Conservation (phyloP, 2,888 invertebrate species). For the Sylvicola fuscatus region DNA sequence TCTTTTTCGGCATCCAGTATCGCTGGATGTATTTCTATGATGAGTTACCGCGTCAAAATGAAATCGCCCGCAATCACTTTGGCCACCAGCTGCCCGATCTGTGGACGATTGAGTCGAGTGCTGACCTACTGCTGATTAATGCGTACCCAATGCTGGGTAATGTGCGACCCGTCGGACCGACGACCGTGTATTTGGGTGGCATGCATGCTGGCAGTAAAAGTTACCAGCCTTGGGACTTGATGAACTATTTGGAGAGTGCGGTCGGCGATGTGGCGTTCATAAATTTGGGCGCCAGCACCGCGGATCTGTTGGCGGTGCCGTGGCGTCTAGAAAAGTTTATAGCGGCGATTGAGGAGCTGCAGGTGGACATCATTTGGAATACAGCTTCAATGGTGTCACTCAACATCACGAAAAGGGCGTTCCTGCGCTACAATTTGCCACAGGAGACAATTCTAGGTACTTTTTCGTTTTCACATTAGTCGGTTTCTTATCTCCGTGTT, state of each 20-base stretch:
- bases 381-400: slow-evolving; percentile 8
- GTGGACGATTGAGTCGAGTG: slow-evolving; percentile 12
- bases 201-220: slow-evolving; percentile 11
- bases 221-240: slow-evolving; percentile 8
- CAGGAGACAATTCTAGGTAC: slow-evolving; percentile 12
- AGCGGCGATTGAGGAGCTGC: slow-evolving; percentile 9
- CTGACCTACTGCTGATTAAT: slow-evolving; percentile 12
- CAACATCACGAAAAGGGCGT: slow-evolving; percentile 10
- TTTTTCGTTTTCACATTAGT: neutral
- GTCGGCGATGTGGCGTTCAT: slow-evolving; percentile 9
- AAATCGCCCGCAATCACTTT: slow-evolving; percentile 11
- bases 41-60: slow-evolving; percentile 13
- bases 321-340: slow-evolving; percentile 11
- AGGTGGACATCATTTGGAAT: slow-evolving; percentile 12
- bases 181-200: slow-evolving; percentile 13
- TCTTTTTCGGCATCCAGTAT: slow-evolving; percentile 11
- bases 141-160: slow-evolving; percentile 11
- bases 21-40: slow-evolving; percentile 12
- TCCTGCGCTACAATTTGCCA: slow-evolving; percentile 9
- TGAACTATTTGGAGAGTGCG: slow-evolving; percentile 9
- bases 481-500: no score
- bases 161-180: slow-evolving; percentile 11
- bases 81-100: slow-evolving; percentile 10
- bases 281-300: slow-evolving; percentile 10
- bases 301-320: slow-evolving; percentile 6